Evolutionary conservation across 1,140 invertebrate genomes (phyloP), one percentile per base, ranked within the genome.

Genomic region (Hetaerina americana): DNA sequence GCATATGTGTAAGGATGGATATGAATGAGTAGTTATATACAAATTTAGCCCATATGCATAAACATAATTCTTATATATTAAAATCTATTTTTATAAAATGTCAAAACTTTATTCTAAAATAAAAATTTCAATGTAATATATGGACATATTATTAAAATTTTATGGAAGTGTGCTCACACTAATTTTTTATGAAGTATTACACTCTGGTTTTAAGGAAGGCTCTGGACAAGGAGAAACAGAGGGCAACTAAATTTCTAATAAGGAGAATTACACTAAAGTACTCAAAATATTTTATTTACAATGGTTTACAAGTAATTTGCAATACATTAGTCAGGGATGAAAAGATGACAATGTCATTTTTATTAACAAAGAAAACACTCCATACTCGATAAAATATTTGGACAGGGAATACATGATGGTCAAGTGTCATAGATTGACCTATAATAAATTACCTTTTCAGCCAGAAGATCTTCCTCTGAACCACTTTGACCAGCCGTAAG

Each of bases 381-480:
- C 12, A 26, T 15, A 68, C 18, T 68, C 40, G 15, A 57, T 18
- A 57, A n/a, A 12, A 57, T 57, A 57, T 12, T 57, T 5, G 22
- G 22, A 57, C 22, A 57, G 2, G 2, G 22, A 57, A 5, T 5
- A 10, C 22, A 3, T 3, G 40, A 57, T 57, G 10, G 10, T 57
- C 40, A 57, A 57, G 40, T 68, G 40, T 72, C 76, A 76, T 76
- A 75, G 73, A 74, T 73, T 12, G 74, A 75, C 24, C 74, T 40
- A 66, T 72, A 75, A 66, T 72, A 74, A 70, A 67, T 27, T 86
- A 92, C 90, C 85, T 90, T 91, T 75, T 92, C 90, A 75, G 84
- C 88, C 73, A 92, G 80, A 73, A 92, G 80, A 82, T 93, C 91
- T 82, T 93, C 91, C 83, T 93, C 91, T 26, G 90, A 92, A 70